Evolutionary conservation across 2,797 vertebrate genomes (phyloP).

Genomic region (Phoeniculus purpureus): DNA sequence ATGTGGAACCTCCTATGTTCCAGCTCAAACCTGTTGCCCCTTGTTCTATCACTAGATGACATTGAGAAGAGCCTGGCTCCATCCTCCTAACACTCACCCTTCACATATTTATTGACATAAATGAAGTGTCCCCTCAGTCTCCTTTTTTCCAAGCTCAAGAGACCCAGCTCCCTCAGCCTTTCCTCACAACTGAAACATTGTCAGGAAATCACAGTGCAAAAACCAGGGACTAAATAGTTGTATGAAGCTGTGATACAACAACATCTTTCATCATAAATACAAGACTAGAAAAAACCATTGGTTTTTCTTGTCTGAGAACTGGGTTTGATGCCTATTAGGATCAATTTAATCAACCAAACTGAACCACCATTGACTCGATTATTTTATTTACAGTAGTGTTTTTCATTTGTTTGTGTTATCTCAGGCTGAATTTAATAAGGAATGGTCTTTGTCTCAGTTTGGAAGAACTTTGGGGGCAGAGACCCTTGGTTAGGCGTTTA

Average conservation of each 20-base stretch:
- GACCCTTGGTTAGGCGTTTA: too few relatives aligned
- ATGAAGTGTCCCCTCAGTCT: too few relatives aligned
- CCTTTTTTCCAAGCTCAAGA: too few relatives aligned
- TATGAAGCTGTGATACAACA: background rate
- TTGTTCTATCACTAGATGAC: too few relatives aligned
- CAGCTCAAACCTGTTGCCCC: too few relatives aligned
- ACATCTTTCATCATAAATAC: background rate
- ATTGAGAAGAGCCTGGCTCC: too few relatives aligned
- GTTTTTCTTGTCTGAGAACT: background rate
- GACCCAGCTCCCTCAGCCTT: too few relatives aligned
- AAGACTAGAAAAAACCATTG: background rate
- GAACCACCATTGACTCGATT: background rate
- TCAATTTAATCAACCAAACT: conserved; percentile 32
- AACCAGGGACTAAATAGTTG: background rate
- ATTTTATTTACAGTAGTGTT: background rate
- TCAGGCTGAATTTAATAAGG: conserved; percentile 26
- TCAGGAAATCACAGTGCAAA: background rate
- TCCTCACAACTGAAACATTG: background rate
- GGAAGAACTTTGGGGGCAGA: too few relatives aligned
- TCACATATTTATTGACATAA: too few relatives aligned
- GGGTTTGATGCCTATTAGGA: background rate
- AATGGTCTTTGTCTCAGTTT: too few relatives aligned
- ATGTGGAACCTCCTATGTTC: too few relatives aligned
- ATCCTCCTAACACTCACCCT: too few relatives aligned
- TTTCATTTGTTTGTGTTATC: conserved; percentile 10